Conservation (phyloP, 2,888 invertebrate genomes). For the Exephanes ischioxanthus region DNA sequence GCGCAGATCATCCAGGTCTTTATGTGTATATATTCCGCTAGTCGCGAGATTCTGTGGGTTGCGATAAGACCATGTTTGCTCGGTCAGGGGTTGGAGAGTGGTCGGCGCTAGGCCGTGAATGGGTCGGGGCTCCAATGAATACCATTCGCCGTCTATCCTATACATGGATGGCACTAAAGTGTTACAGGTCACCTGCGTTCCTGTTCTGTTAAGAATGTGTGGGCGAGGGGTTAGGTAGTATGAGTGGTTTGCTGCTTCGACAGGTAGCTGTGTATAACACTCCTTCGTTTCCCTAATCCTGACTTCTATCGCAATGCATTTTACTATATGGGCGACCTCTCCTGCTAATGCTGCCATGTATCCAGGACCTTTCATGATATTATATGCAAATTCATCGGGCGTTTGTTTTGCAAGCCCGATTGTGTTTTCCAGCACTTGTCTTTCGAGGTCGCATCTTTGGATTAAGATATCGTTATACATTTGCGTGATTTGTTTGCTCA, state of each 20-base stretch:
- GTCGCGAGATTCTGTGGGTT: conserved; percentile 2
- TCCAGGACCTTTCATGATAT: conserved; percentile 66
- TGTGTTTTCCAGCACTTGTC: not conserved
- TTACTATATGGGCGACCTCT: conserved; percentile 71
- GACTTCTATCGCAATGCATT: conserved; percentile 64
- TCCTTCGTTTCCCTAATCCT: conserved; percentile 52
- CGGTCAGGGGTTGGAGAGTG: not conserved
- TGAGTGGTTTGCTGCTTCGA: conserved; percentile 61
- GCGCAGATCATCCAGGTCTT: not conserved
- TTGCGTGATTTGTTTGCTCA: not conserved
- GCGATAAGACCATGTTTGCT: conserved; percentile 30
- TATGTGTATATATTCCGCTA: conserved; percentile 5
- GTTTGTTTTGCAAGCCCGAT: not conserved
- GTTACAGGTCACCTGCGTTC: conserved; percentile 64
- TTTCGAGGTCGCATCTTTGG: conserved; percentile 2
- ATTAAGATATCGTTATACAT: not conserved
- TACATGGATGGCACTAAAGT: conserved; percentile 65
- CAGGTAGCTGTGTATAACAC: conserved; percentile 70
- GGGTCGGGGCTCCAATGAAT: not conserved
- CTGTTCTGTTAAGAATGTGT: conserved; percentile 57
- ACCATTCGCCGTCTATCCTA: conserved; percentile 53
- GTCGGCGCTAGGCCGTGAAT: not conserved
- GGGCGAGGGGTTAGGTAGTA: conserved; percentile 67
- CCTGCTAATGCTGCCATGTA: conserved; percentile 68
- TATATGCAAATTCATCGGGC: conserved; percentile 2